Base-by-base conservation (phyloP, 2,113 vertebrate species). In the Salminus brasiliensis region DNA sequence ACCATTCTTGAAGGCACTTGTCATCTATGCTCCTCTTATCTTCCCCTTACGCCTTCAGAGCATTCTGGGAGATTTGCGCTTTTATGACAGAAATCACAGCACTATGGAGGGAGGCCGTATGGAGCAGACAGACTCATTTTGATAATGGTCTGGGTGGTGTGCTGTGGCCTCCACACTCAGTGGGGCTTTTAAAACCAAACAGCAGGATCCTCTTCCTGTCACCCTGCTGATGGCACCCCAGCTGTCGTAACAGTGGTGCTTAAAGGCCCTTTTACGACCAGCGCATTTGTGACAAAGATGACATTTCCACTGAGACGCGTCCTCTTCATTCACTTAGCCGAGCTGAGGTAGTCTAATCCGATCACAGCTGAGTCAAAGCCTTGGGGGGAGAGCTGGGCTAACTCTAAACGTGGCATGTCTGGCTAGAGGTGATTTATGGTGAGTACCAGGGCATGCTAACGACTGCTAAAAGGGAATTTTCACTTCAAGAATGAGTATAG, bases 291-390 rank as follows among this genome's bases (percentile, higher is more conserved):
- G 72, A 47, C 72, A 66, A 74, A 30, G 57, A 47, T 62, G 72
- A 45, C 57, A 60, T 63, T 74, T 47, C 25, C 60, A 21, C 25
- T 27, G 57, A 74, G 72, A 74, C 25, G 57, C 43, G 72, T 74
- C 72, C 72, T 74, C 39, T 41, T 36, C 25, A n/a, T 30, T 74
- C 72, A 63, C 57, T 74, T 63, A 63, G 21, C 57, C 27, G 34
- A 45, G 60, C 57, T 60, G 59, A 74, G 23, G 72, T 39, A 74
- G 72, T 62, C 72, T 74, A 62, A 74, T 63, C 72, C 39, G 55
- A 74, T 74, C 72, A 74, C 27, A 8, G 36, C 7, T 41, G 36
- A 63, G 41, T 43, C 57, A 45, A 36, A 45, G 57, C 57, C 57
- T 47, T 21, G 30, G 72, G n/a, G 72, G 57, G 63, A 63, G 16